Base-by-base conservation (phyloP, 1,140 invertebrate genomes). In the Himalopsyche phryganea region DNA sequence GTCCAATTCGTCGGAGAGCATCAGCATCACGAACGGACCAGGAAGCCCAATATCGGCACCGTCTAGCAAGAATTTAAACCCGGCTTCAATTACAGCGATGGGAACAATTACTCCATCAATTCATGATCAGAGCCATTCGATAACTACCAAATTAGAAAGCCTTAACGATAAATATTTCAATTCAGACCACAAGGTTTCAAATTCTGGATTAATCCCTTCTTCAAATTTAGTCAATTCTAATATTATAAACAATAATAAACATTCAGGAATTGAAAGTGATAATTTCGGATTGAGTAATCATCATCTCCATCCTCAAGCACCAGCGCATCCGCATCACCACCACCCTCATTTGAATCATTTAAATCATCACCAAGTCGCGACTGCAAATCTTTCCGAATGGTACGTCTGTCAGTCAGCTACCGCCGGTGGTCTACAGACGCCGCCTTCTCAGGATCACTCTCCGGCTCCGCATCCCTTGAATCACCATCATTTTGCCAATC, bases 101-200 rank as follows among this genome's bases (percentile, higher is more conserved):
- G 42, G 28, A 14, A 35, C 60, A 45, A 56, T 44, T 50, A 41
- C 52, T 32, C 10, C 48, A 10, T 67, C 65, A 35, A 68, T 72
- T 36, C 65, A 64, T 1, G 71, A 75, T 48, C 75, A 75, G 36
- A 69, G 73, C 53, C 69, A 73, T 18, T 71, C 76, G 1, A 78
- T 78, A 52, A 74, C 76, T 4, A 71, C 74, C 53, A 78, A 77
- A 60, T 60, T 78, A 49, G 75, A 78, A 45, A 76, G 73, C 60
- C 69, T 78, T 14, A 77, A 78, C 58, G 74, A 76, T 36, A 78
- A 78, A 60, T 78, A 78, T 65, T 71, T 78, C 56, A 77, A 71
- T 35, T 70, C 73, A 6, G 73, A 76, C 38, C 15, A 23, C 15
- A 74, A 76, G 50, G 69, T 73, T 47, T 71, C 73, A 59, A 73